Base-by-base conservation (phyloP, 2,113 vertebrate species). In the Mus pahari region DNA sequence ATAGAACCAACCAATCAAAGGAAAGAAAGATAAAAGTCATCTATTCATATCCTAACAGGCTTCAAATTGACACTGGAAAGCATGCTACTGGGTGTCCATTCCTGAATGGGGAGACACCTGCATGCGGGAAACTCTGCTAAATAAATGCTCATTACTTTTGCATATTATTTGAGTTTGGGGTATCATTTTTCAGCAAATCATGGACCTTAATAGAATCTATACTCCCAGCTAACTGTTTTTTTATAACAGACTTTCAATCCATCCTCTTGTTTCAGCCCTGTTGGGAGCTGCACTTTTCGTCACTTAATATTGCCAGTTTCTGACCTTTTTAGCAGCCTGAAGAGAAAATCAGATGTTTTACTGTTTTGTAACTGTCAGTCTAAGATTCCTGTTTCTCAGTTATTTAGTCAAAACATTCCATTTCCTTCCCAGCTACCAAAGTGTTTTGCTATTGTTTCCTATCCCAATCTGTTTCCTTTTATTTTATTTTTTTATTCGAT, bases 321-420 rank as follows among this genome's bases (percentile, higher is more conserved):
- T 96, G 53, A 92, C 84, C 84, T 58, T 94, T 82, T 84, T 14
- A 14, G 20, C 78, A 39, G 10, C 82, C 78, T 26, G 22, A 33
- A 64, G 91, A 92, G 87, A 92, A 95, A 96, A 91, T 31, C 0
- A 0, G 31, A 86, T 91, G 86, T 79, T 94, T 95, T 91, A 58
- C 78, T 87, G 68, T 75, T 92, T 96, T 5, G 9, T 42, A n/a
- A 71, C 70, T 92, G 55, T 96, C 82, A 94, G 55, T 53, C n/a
- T 22, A 70, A 86, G 62, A 74, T 89, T 96, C n/a, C 36, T 33
- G 53, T 91, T 91, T 45, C 86, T 95, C 55, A 91, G 33, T 89
- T 94, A 64, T 97, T 90, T 92, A 68, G 84, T 95, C 55, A 90
- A 83, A 96, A 92, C 92, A 86, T 77, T 14, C 86, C 73, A 91